phyloP scores from a whole-genome alignment of 2,888 invertebrate species.

The Cheilosia grossa region DNA sequence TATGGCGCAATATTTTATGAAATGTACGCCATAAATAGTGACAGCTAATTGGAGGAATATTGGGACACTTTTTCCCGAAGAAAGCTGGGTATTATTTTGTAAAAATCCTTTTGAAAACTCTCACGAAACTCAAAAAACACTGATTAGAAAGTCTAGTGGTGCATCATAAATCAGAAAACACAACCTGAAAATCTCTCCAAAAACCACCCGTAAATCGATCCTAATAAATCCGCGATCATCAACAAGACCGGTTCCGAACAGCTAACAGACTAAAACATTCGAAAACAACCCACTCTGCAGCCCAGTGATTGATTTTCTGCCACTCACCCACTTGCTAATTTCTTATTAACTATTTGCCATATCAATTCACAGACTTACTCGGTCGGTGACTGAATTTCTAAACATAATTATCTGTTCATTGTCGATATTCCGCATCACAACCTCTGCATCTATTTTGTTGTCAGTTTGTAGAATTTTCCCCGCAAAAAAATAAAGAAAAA shows the following conservation, averaged over 20 bases:
- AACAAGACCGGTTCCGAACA: background rate
- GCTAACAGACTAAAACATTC: background rate
- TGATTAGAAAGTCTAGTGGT: no score
- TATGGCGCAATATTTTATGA: no score
- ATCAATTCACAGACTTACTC: conserved; percentile 3
- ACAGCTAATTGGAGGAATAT: no score
- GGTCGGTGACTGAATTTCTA: conserved; percentile 19
- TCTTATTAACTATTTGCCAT: conserved; percentile 15
- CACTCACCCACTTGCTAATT: conserved; percentile 39
- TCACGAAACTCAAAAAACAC: no score
- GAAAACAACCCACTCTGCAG: conserved; percentile 5
- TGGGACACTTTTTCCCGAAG: no score
- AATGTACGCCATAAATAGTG: no score
- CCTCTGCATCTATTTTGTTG: background rate
- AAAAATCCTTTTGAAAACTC: no score
- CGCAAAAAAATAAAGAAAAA: background rate
- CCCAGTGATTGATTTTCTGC: conserved; percentile 4
- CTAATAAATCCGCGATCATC: no score
- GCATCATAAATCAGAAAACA: no score
- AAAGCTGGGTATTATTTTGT: no score
- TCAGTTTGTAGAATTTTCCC: background rate
- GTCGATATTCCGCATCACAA: background rate
- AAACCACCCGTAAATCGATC: no score
- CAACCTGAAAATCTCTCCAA: no score
- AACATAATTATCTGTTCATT: conserved; percentile 1